Evolutionary conservation across 2,797 vertebrate genomes (phyloP).

Genomic region (Enteromius thamalakanensis): DNA sequence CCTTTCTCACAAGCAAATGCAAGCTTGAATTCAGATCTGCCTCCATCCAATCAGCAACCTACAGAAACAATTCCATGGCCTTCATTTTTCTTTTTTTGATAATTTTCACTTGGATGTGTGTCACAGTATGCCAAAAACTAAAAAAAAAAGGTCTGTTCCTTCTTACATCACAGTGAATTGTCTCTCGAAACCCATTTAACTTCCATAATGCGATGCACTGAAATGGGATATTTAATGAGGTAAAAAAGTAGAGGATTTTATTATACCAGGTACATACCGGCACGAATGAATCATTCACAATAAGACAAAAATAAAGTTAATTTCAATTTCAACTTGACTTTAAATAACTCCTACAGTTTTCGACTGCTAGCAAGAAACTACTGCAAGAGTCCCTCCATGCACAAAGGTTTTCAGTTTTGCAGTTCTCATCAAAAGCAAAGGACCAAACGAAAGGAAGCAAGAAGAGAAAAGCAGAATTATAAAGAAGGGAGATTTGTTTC

Average conservation of each 20-base stretch:
- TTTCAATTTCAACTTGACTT: constrained; percentile 14
- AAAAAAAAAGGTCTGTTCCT: background rate
- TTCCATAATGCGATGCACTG: constrained; percentile 14
- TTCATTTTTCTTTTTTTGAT: background rate
- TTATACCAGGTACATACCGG: background rate
- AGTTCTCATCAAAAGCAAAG: constrained; percentile 21
- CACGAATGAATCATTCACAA: background rate
- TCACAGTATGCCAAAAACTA: background rate
- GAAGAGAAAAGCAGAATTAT: constrained; percentile 18
- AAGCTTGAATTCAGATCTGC: background rate
- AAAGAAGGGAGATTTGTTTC: constrained; percentile 25
- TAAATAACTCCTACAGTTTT: constrained; percentile 15
- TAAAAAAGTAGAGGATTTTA: background rate
- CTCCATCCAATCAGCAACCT: background rate
- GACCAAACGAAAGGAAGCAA: constrained; percentile 6
- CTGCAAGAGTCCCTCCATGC: background rate
- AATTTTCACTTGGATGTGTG: background rate
- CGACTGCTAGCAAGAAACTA: background rate
- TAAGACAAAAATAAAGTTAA: constrained; percentile 24
- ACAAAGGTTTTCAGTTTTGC: constrained; percentile 14
- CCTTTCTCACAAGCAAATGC: background rate
- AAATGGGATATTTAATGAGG: constrained; percentile 19
- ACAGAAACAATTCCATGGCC: background rate
- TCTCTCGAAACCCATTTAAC: background rate
- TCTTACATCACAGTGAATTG: background rate